Percentiles rank a stretch among this genome's conserved stretches.
Evolutionary conservation across 2,888 invertebrate genomes (phyloP).

Genomic region (Lagria hirta): DNA sequence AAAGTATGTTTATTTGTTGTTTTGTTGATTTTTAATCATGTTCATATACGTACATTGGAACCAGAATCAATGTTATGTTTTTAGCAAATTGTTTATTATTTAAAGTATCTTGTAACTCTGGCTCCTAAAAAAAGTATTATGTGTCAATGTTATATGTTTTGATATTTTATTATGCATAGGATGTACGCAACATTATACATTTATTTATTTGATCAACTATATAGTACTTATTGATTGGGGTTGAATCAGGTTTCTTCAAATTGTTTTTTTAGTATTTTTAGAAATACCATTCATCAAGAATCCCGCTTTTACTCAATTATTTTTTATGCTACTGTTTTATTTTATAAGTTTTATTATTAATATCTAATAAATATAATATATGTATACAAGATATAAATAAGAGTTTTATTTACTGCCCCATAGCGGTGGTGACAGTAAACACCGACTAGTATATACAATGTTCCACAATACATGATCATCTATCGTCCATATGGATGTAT

Average conservation of each 20-base stretch:
- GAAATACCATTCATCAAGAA: no score
- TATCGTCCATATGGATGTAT: constrained; percentile 83
- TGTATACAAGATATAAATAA: no score
- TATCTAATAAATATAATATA: no score
- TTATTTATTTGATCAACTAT: constrained; percentile 7
- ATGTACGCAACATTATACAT: constrained; percentile 6
- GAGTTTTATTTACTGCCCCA: no score
- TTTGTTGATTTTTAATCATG: constrained; percentile 34
- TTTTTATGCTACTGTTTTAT: no score
- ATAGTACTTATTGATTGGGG: constrained; percentile 12
- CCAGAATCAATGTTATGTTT: constrained; percentile 12
- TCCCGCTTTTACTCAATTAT: no score
- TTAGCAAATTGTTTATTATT: constrained; percentile 12
- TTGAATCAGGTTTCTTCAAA: no score
- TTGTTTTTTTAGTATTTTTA: no score
- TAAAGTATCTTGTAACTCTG: constrained; percentile 7
- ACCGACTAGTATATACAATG: no score
- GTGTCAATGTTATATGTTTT: constrained; percentile 44
- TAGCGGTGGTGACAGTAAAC: neutral
- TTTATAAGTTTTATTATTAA: no score
- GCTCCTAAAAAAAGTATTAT: constrained; percentile 32
- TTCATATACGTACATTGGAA: constrained; percentile 13
- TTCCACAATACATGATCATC: constrained; percentile 1
- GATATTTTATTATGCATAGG: constrained; percentile 42
- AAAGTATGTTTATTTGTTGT: constrained; percentile 46